These are phyloP conservation scores for Barnardius zonarius DNA, from an alignment of 2,113 vertebrate species.

Conservation along the genomic window DNA sequence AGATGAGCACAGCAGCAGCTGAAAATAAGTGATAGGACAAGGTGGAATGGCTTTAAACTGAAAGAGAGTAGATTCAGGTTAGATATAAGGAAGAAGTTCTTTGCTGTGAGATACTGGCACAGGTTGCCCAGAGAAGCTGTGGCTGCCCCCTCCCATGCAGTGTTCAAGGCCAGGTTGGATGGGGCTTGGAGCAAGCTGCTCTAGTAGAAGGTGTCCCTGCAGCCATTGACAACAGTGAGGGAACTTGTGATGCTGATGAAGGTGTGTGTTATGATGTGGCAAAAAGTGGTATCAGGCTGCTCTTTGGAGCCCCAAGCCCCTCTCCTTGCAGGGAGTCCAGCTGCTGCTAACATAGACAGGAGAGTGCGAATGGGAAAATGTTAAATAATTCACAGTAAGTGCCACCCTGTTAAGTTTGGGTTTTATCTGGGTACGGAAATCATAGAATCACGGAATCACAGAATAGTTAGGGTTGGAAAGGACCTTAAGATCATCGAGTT, in stretches of 20 bases:
- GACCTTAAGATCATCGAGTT: too few relatives aligned
- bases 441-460: too few relatives aligned
- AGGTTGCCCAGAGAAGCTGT: not conserved
- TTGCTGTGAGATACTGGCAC: not conserved
- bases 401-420: not conserved
- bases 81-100: not conserved
- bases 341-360: not conserved
- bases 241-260: not conserved
- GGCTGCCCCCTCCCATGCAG: not conserved
- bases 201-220: not conserved
- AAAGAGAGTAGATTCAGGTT: not conserved
- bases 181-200: not conserved
- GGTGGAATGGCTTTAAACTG: not conserved
- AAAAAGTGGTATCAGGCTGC: not conserved
- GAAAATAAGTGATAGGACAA: not conserved
- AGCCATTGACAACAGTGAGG: accelerated
- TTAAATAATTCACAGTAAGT: not conserved
- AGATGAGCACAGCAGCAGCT: not conserved
- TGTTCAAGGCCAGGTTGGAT: not conserved
- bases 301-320: not conserved
- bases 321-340: not conserved
- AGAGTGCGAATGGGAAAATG: accelerated
- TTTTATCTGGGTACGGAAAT: not conserved
- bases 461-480: too few relatives aligned
- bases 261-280: not conserved